A percentile compares a stretch with the other conserved stretches of the same genome.
Evolutionary conservation across 2,888 invertebrate species (phyloP).

Genomic region (Limulus polyphemus): DNA sequence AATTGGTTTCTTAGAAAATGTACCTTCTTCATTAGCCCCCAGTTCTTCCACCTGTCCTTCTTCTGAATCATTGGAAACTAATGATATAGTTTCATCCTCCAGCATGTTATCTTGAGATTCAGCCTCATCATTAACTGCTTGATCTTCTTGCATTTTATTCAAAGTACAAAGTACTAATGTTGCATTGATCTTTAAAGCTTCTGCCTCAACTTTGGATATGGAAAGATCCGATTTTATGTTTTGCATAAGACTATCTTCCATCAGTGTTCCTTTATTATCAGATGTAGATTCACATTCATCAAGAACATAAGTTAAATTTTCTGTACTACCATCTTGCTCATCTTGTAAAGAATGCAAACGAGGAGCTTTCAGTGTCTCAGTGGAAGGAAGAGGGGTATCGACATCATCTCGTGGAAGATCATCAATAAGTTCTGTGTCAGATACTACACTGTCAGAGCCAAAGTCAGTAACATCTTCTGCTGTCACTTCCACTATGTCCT

Average conservation of each 20-base stretch:
- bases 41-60: constrained; percentile 43
- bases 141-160: constrained; percentile 29
- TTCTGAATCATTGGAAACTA: constrained; percentile 59
- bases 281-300: constrained; percentile 3
- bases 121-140: constrained; percentile 31
- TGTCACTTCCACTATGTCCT: constrained; percentile 53
- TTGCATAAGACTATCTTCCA: background rate
- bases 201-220: constrained; percentile 20
- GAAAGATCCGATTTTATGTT: constrained; percentile 18
- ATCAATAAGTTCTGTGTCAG: constrained; percentile 43
- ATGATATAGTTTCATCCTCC: constrained; percentile 52
- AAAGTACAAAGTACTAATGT: constrained; percentile 46
- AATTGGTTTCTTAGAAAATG: constrained; percentile 26
- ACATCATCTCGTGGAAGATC: constrained; percentile 29
- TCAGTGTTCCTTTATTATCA: background rate
- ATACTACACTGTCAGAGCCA: constrained; percentile 44
- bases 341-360: constrained; percentile 3
- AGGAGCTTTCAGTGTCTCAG: constrained; percentile 51
- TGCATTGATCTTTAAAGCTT: constrained; percentile 46
- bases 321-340: constrained; percentile 12
- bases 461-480: constrained; percentile 40
- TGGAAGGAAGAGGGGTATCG: constrained; percentile 17
- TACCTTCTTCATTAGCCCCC: constrained; percentile 3
- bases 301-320: constrained; percentile 17
- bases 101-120: constrained; percentile 40